Conservation (phyloP, 2,888 invertebrate genomes). For the Linyphia triangularis region DNA sequence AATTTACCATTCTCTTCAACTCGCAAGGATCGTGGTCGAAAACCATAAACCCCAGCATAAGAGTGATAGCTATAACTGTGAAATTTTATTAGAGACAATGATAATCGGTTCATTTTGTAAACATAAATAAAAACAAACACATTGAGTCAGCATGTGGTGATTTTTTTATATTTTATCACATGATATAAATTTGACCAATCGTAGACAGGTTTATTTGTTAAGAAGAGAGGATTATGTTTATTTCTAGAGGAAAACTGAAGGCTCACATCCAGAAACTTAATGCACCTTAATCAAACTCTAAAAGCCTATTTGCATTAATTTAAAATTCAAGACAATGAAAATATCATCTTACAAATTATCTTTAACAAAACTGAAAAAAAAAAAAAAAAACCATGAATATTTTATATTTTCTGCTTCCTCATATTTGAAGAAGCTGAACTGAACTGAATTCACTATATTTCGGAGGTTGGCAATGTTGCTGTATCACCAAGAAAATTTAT, state of each 20-base stretch:
- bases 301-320: too few relatives aligned
- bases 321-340: too few relatives aligned
- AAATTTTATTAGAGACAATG: background rate
- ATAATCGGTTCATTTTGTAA: constrained; percentile 1
- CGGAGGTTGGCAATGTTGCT: constrained; percentile 72
- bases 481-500: constrained; percentile 64
- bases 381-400: too few relatives aligned
- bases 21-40: constrained; percentile 4
- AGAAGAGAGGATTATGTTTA: background rate
- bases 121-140: background rate
- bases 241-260: too few relatives aligned
- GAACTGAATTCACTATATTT: constrained; percentile 57
- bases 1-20: constrained; percentile 3
- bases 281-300: too few relatives aligned
- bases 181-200: background rate
- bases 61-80: constrained; percentile 41
- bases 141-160: background rate
- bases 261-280: too few relatives aligned
- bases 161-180: background rate
- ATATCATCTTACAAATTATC: too few relatives aligned
- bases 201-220: background rate
- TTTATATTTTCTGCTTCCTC: too few relatives aligned
- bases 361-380: too few relatives aligned
- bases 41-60: constrained; percentile 45
- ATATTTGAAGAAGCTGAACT: constrained; percentile 20